Conservation (phyloP, 2,113 vertebrate species). For the Anolis carolinensis region DNA sequence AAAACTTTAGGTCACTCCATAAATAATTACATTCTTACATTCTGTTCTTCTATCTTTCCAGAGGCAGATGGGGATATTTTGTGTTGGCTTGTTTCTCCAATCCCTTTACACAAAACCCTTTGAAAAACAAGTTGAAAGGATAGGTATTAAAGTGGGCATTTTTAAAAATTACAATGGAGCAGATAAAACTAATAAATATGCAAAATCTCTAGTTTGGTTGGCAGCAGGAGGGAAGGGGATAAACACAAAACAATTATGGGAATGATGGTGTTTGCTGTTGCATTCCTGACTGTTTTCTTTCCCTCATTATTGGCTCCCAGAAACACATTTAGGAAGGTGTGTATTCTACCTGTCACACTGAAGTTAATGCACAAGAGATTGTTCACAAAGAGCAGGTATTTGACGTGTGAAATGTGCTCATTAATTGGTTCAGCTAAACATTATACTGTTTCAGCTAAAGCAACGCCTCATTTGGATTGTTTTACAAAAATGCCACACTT, state of each 20-base stretch:
- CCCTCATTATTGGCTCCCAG: neutral
- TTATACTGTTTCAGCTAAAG: constrained; percentile 3
- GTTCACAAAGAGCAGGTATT: constrained; percentile 6
- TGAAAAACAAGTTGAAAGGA: neutral
- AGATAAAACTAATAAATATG: neutral
- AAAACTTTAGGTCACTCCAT: constrained; percentile 10
- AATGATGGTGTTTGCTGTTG: neutral
- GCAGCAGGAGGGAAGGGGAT: neutral
- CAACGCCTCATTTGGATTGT: constrained; percentile 5
- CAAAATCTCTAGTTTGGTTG: neutral
- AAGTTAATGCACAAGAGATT: constrained; percentile 8
- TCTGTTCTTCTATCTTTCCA: constrained; percentile 7
- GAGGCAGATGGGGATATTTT: neutral
- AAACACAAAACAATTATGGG: neutral
- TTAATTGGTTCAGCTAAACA: constrained; percentile 29
- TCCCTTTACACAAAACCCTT: neutral
- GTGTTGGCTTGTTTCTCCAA: neutral
- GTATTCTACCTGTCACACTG: neutral
- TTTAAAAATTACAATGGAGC: neutral
- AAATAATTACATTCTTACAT: neutral
- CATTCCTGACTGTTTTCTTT: neutral
- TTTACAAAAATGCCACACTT: constrained; percentile 8
- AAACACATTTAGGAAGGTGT: neutral
- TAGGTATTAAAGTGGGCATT: neutral
- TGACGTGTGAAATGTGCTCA: constrained; percentile 25